Evolutionary conservation across 2,888 invertebrate genomes (phyloP).

Genomic region (Apoda limacodes): DNA sequence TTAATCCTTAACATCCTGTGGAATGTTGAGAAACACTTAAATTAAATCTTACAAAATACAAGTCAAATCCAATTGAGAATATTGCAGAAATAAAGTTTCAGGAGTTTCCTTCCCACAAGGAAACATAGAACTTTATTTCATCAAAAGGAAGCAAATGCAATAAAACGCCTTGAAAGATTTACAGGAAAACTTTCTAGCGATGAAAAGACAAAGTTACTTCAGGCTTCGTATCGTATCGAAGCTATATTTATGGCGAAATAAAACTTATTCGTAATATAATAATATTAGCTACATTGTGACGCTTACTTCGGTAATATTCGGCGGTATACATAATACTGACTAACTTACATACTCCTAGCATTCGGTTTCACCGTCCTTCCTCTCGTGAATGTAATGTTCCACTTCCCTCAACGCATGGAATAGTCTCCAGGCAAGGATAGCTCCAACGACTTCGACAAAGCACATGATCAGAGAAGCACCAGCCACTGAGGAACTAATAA

Average conservation of each 20-base stretch:
- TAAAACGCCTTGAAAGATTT: slow-evolving; percentile 20
- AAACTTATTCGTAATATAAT: too few relatives aligned
- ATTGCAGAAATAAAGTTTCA: slow-evolving; percentile 40
- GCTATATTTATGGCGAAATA: too few relatives aligned
- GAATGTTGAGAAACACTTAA: too few relatives aligned
- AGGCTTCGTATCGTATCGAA: slow-evolving; percentile 16
- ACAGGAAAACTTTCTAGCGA: slow-evolving; percentile 19
- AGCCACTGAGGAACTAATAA: slow-evolving; percentile 56
- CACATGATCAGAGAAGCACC: slow-evolving; percentile 52
- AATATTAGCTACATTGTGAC: slow-evolving; percentile 13
- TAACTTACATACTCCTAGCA: slow-evolving; percentile 33
- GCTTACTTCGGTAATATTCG: slow-evolving; percentile 17
- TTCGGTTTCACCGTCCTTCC: slow-evolving; percentile 61
- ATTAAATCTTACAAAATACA: too few relatives aligned
- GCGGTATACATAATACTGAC: slow-evolving; percentile 28
- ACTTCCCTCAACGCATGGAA: slow-evolving; percentile 54
- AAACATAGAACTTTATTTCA: slow-evolving; percentile 39
- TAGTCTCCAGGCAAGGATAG: slow-evolving; percentile 50
- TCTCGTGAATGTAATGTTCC: slow-evolving; percentile 57
- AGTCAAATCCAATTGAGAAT: too few relatives aligned
- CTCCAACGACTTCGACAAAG: slow-evolving; percentile 46
- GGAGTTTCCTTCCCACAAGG: slow-evolving; percentile 39
- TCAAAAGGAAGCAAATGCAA: slow-evolving; percentile 21
- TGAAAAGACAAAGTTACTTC: slow-evolving; percentile 23
- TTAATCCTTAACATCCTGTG: too few relatives aligned